These are phyloP conservation scores for Vanessa atalanta DNA, from an alignment of 1,140 invertebrate genomes.

Conservation along the genomic window DNA sequence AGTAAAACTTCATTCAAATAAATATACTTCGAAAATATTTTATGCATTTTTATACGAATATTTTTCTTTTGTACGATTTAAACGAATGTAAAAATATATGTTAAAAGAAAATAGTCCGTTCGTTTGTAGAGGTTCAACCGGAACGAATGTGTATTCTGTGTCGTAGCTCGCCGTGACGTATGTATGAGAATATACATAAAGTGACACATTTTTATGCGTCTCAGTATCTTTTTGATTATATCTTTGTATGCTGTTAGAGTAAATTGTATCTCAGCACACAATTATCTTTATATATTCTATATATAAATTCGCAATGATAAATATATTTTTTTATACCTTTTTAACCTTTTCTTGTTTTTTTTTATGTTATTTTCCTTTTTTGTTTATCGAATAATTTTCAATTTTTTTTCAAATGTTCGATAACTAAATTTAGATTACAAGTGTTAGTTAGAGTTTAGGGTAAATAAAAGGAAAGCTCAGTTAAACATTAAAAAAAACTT, in stretches of 20 bases:
- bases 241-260: background rate
- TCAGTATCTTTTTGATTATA: background rate
- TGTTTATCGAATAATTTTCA: too few species aligned
- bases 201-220: background rate
- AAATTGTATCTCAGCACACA: background rate
- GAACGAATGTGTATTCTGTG: conserved; percentile 7
- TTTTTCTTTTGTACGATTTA: conserved; percentile 4
- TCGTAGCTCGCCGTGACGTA: conserved; percentile 8
- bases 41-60: background rate
- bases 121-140: conserved; percentile 7
- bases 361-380: too few species aligned
- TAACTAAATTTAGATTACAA: too few species aligned
- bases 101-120: background rate
- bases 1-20: background rate
- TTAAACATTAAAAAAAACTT: too few species aligned
- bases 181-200: background rate
- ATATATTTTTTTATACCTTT: too few species aligned
- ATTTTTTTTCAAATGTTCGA: too few species aligned
- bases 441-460: too few species aligned
- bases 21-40: background rate
- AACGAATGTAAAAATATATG: conserved; percentile 2
- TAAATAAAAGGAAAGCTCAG: too few species aligned
- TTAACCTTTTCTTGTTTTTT: too few species aligned
- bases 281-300: background rate
- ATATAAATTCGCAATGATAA: too few species aligned